Evolutionary conservation across 2,113 vertebrate species (phyloP), one percentile per base, ranked within the genome.

Genomic region (Blennius ocellaris): DNA sequence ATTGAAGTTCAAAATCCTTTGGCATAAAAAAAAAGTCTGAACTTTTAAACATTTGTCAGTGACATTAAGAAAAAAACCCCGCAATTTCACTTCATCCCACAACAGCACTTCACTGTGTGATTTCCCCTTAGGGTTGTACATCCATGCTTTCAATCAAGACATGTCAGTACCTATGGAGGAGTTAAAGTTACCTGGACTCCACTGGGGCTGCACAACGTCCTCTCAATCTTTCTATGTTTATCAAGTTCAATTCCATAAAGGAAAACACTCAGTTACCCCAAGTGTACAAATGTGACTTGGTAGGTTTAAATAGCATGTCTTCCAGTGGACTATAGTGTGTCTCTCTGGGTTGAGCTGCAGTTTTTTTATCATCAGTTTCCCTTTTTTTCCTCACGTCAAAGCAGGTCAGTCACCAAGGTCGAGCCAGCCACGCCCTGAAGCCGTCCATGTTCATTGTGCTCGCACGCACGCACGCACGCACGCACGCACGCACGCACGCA

Each of bases 111-210:
- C 10, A 12, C 38, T 0, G 1, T n/a, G 55, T 56, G 37, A 84
- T 76, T 84, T 84, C 54, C 68, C 68, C 21, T 9, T 14, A 66
- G 64, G 50, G 11, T 60, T 64, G 45, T 44, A 44, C 0, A 15
- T 43, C 61, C 57, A 55, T 36, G 43, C 38, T 69, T 7, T 1
- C 67, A 56, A 56, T 76, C 14, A 55, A 60, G 16, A 50, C 54
- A 58, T 63, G 66, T 52, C 61, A 68, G 72, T 55, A 69, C 53
- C 60, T 17, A 62, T 39, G 67, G 47, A 70, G n/a, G 30, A 15
- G 11, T 51, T 11, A 39, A 56, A 41, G n/a, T 16, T 15, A 15
- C 17, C 21, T 21, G 21, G 14, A 49, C 39, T 63, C 41, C 60
- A 58, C 38, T 11, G 58, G 54, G 59, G 30, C 44, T 47, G 3